A percentile compares a stretch with the other conserved stretches of the same genome.
These are phyloP conservation scores for Luscinia megarhynchos DNA, from an alignment of 2,797 vertebrate species.

Conservation along the genomic window DNA sequence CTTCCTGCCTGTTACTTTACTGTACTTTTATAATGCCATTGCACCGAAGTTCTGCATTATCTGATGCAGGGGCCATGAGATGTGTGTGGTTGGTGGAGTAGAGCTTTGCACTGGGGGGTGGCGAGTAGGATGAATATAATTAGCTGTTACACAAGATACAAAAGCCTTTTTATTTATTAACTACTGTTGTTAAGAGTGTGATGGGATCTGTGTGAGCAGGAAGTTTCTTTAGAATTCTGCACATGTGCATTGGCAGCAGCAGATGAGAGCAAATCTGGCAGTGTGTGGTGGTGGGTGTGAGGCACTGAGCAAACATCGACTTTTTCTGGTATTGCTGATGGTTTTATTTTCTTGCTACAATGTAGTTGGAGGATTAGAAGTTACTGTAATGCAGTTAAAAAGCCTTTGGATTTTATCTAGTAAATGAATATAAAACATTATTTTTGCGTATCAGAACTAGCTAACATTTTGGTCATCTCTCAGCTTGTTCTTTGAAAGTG, in stretches of 20 bases:
- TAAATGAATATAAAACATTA: neutral
- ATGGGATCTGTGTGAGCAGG: conserved; percentile 55
- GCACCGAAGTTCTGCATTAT: neutral
- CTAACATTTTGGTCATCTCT: neutral
- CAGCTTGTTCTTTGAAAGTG: neutral
- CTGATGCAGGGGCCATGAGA: neutral
- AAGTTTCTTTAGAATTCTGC: conserved; percentile 68
- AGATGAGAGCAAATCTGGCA: conserved; percentile 60
- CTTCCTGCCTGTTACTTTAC: neutral
- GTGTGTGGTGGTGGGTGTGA: conserved; percentile 34
- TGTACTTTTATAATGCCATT: neutral
- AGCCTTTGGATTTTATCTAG: conserved; percentile 22
- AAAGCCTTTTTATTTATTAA: conserved; percentile 72
- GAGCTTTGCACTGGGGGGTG: conserved; percentile 16
- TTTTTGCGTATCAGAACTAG: neutral
- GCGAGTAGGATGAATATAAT: conserved; percentile 25
- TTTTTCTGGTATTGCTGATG: neutral
- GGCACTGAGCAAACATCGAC: conserved; percentile 23
- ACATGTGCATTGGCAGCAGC: conserved; percentile 64
- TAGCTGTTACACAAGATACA: conserved; percentile 60
- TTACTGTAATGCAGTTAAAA: neutral
- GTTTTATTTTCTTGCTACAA: neutral
- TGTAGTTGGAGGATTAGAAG: neutral
- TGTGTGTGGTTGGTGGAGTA: neutral
- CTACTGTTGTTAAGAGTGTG: conserved; percentile 57